phyloP scores from a whole-genome alignment of 2,113 vertebrate genomes.

The Gopherus evgoodei region DNA sequence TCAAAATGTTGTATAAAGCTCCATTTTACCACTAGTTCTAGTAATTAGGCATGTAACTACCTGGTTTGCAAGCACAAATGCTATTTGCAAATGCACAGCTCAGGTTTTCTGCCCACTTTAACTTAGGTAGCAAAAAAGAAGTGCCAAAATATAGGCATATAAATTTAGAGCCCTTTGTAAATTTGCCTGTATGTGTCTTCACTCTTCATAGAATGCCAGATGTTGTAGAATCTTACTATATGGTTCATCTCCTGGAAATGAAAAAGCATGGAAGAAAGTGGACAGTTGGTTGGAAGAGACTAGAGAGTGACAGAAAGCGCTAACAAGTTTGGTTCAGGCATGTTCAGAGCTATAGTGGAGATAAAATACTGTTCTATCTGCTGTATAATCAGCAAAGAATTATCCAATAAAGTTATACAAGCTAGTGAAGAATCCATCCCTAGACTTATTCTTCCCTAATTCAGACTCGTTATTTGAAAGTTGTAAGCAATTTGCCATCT shows the following conservation, averaged over 20 bases:
- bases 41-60: background rate
- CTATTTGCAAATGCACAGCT: background rate
- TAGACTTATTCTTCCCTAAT: background rate
- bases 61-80: background rate
- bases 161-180: background rate
- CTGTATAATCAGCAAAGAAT: background rate
- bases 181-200: background rate
- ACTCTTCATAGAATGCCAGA: accelerated
- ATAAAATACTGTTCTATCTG: background rate
- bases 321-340: background rate
- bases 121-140: background rate
- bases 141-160: background rate
- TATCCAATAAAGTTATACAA: background rate
- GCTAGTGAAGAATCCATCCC: background rate
- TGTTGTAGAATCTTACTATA: background rate
- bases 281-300: background rate
- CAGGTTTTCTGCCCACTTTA: background rate
- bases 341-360: background rate
- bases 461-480: background rate
- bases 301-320: background rate
- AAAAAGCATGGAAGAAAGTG: background rate
- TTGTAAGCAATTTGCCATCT: background rate
- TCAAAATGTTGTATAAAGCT: background rate
- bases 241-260: background rate
- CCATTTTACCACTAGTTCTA: background rate